Conservation (phyloP, 2,888 invertebrate species). For the Eristalis arbustorum region DNA sequence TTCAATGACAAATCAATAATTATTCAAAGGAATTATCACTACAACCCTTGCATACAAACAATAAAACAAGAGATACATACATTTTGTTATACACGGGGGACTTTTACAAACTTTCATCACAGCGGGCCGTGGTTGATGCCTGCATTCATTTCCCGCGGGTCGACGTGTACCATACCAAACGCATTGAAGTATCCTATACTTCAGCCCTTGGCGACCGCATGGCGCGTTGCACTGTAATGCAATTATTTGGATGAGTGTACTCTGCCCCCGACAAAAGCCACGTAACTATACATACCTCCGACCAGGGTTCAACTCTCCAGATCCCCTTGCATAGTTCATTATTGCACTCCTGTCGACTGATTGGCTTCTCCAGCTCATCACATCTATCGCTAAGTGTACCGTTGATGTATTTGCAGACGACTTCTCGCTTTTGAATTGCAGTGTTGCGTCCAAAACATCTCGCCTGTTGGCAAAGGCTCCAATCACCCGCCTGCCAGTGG, state of each 20-base stretch:
- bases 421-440: constrained; percentile 87
- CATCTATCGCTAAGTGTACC: constrained; percentile 81
- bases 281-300: constrained; percentile 85
- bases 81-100: constrained; percentile 83
- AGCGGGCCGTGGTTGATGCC: constrained; percentile 87
- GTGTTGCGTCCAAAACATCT: constrained; percentile 89
- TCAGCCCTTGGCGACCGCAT: constrained; percentile 91
- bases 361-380: constrained; percentile 87
- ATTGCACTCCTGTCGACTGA: constrained; percentile 89
- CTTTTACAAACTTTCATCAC: constrained; percentile 90
- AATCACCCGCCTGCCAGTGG: constrained; percentile 86
- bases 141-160: constrained; percentile 93
- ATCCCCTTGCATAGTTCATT: constrained; percentile 92
- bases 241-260: constrained; percentile 48
- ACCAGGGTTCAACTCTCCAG: constrained; percentile 96
- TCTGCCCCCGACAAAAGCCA: background rate
- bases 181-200: constrained; percentile 94
- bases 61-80: constrained; percentile 78
- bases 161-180: constrained; percentile 93
- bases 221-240: constrained; percentile 89
- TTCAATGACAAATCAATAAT: too few relatives aligned
- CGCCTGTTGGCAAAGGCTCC: constrained; percentile 87
- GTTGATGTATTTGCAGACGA: constrained; percentile 81
- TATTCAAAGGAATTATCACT: background rate
- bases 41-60: background rate